These are phyloP conservation scores for Drosophila fungiperda DNA, from an alignment of 2,888 invertebrate species.

Conservation along the genomic window DNA sequence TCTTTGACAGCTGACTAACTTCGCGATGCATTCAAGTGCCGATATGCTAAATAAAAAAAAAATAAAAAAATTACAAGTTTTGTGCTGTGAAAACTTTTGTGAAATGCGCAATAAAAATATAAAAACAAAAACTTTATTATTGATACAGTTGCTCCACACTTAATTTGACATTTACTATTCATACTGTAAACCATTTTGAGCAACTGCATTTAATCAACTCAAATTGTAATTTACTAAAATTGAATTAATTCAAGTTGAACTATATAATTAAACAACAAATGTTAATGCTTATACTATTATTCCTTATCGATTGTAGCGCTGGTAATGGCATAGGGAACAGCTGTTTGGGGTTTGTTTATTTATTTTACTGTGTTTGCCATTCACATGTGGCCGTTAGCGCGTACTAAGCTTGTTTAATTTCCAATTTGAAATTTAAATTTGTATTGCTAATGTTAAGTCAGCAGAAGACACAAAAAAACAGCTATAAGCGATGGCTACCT, in stretches of 20 bases:
- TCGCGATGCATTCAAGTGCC: constrained; percentile 29
- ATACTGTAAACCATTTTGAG: background rate
- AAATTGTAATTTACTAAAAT: background rate
- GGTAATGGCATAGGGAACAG: constrained; percentile 25
- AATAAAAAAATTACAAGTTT: no score
- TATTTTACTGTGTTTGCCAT: constrained; percentile 27
- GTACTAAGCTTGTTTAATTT: constrained; percentile 27
- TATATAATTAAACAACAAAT: background rate
- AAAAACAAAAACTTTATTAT: background rate
- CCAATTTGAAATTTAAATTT: constrained; percentile 28
- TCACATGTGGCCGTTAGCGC: constrained; percentile 26
- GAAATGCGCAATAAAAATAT: background rate
- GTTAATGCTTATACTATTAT: background rate
- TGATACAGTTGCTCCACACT: background rate
- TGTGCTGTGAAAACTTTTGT: background rate
- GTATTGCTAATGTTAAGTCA: constrained; percentile 18
- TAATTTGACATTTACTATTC: background rate
- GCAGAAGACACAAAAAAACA: background rate
- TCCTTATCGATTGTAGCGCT: constrained; percentile 11
- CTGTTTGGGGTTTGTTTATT: constrained; percentile 50
- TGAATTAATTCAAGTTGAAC: background rate
- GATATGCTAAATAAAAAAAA: background rate
- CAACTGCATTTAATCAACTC: background rate
- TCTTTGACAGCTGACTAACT: constrained; percentile 56
- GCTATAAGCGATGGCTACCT: constrained; percentile 6